Evolutionary conservation across 2,797 vertebrate genomes (phyloP), one percentile per base, ranked within the genome.

Genomic region (Pelobates cultripes): DNA sequence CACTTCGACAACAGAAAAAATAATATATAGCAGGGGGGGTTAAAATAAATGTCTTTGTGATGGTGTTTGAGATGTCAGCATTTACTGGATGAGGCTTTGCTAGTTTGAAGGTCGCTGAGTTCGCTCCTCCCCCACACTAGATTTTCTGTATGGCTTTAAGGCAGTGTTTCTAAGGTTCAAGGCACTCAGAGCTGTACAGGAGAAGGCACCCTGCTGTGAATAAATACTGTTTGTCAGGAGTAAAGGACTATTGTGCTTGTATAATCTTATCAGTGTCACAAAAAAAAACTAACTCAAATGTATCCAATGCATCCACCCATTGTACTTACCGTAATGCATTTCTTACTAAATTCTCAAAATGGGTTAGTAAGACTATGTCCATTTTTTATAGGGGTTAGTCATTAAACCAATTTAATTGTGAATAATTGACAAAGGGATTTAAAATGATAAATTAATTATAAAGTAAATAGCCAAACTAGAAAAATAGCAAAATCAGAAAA

Each of bases 211-310:
- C 61, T 7, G 5, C 61, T 4, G 61, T 64, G 61, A n/a, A 64
- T n/a, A 64, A n/a, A 64, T n/a, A 64, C 28, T 64, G 17, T 64
- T 17, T 7, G 7, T n/a, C 61, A 40, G n/a, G 6, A 64, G n/a
- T 64, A 40, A 64, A 40, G 61, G n/a, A 40, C n/a, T 40, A 40
- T 40, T 64, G 61, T 64, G 61, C 61, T 28, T 40, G 7, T 64
- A n/a, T 64, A 40, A 64, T 64, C 61, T 64, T 17, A 64, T 64
- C 61, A 64, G 5, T 28, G 61, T 64, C 10, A 64, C 61, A 64
- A 51, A 51, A 10, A 51, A 51, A 6, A 10, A 51, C 10, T n/a
- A n/a, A n/a, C 10, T 51, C 47, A 51, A 5, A 6, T 51, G 5
- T 51, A 51, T 51, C 47, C 47, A 5, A 51, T 51, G 47, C 10